These are phyloP conservation scores for Calliopsis andreniformis DNA, from an alignment of 1,140 invertebrate species.

Conservation along the genomic window DNA sequence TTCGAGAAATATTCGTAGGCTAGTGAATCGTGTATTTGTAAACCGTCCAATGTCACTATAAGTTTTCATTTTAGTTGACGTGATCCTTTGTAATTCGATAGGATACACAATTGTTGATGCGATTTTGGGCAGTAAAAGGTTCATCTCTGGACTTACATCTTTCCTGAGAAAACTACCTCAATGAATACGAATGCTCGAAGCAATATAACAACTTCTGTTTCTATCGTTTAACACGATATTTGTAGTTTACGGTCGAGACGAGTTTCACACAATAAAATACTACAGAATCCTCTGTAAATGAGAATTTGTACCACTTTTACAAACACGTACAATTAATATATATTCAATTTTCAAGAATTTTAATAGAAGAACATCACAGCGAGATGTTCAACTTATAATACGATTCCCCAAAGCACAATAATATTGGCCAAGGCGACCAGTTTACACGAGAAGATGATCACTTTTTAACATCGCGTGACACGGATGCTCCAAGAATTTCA, in stretches of 20 bases:
- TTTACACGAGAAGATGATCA: constrained; percentile 38
- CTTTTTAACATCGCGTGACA: constrained; percentile 40
- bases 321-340: not conserved
- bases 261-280: not conserved
- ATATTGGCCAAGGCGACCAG: not conserved
- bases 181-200: not conserved
- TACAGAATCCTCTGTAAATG: constrained; percentile 7
- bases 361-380: not conserved
- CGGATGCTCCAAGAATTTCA: constrained; percentile 40
- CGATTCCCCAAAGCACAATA: not conserved
- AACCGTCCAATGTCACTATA: not conserved
- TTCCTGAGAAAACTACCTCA: not conserved
- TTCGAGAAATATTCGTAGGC: not conserved
- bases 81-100: not conserved
- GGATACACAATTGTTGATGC: not conserved
- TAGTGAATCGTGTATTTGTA: not conserved
- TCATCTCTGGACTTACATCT: not conserved
- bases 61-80: not conserved
- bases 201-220: not conserved
- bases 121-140: not conserved
- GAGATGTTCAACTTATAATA: not conserved
- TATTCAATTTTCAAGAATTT: not conserved
- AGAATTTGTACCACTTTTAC: constrained; percentile 11
- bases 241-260: not conserved
- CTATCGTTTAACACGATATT: not conserved